Base-by-base conservation (phyloP, 2,113 vertebrate species). In the Heterotilapia buettikoferi region DNA sequence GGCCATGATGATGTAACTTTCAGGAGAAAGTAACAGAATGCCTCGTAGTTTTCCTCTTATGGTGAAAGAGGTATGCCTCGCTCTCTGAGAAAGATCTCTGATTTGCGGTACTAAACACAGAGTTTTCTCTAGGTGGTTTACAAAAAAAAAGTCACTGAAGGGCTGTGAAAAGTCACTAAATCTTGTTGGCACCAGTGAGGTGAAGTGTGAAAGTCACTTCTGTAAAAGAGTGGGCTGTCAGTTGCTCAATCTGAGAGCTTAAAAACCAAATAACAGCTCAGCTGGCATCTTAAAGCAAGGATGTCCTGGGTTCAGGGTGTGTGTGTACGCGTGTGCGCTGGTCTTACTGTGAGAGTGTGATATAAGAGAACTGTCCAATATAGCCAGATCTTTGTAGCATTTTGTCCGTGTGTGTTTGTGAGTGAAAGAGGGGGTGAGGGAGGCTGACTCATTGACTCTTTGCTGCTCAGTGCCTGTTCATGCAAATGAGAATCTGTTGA, bases 401-500 rank as follows among this genome's bases (percentile, higher is more conserved):
- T 90, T 16, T 84, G 38, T 84, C 47, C 6, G 73, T 86, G 19
- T 47, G 76, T 82, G 63, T 84, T 50, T 57, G 43, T 82, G 57
- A 78, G 57, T 83, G 84, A 18, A 29, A 19, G 81, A 47, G 18
- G 33, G 18, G 19, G 16, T 63, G 53, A 59, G 90, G 71, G 88
- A 84, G 89, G 76, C 81, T 93, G 86, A 94, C 90, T 94, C 91
- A 91, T 89, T 95, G 94, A 94, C 93, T 95, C 84, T 92, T 87
- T 78, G 82, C 84, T 87, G 83, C 80, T 84, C 63, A 26, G 50
- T 91, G 90, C 86, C 85, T 93, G 91, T 89, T 94, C 86, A 93
- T 95, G 92, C 89, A 92, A 92, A 95, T 94, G 80, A 93, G 88
- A 89, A 83, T 86, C 84, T 93, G 91, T 94, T 95, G 91, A 95